phyloP scores from a whole-genome alignment of 2,797 vertebrate species.

The Carcharodon carcharias region DNA sequence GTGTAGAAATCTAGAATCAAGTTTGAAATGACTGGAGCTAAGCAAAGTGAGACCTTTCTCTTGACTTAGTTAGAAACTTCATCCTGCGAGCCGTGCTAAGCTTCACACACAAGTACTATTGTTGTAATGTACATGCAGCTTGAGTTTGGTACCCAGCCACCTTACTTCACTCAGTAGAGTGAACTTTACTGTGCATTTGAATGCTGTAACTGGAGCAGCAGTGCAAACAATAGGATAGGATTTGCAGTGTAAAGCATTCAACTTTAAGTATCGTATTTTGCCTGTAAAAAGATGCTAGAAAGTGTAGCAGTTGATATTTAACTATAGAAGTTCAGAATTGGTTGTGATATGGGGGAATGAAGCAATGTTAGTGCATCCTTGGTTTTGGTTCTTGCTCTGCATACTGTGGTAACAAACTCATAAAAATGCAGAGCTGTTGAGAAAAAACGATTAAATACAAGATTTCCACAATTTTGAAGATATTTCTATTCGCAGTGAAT shows the following conservation, averaged over 20 bases:
- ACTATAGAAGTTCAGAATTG: not conserved
- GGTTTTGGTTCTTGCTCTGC: not conserved
- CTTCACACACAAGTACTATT: not conserved
- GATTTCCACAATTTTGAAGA: not conserved
- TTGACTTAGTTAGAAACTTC: not conserved
- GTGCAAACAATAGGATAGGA: not conserved
- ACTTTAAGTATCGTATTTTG: not conserved
- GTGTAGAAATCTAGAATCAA: not conserved
- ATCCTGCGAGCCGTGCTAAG: not conserved
- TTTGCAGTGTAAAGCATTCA: not conserved
- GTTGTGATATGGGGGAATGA: not conserved
- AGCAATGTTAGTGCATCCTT: not conserved
- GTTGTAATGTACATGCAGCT: not conserved
- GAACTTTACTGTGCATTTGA: not conserved
- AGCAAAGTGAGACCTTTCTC: not conserved
- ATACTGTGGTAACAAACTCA: not conserved
- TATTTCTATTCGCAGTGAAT: not conserved
- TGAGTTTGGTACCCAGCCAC: not conserved
- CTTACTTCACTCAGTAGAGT: not conserved
- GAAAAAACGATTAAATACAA: not conserved
- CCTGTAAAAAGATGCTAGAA: not conserved
- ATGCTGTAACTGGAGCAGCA: not conserved
- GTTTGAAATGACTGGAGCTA: not conserved
- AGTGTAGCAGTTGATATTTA: not conserved
- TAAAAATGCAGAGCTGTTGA: not conserved